Evolutionary conservation across 1,140 invertebrate genomes (phyloP).

Genomic region (Leptinotarsa undecemlineata): DNA sequence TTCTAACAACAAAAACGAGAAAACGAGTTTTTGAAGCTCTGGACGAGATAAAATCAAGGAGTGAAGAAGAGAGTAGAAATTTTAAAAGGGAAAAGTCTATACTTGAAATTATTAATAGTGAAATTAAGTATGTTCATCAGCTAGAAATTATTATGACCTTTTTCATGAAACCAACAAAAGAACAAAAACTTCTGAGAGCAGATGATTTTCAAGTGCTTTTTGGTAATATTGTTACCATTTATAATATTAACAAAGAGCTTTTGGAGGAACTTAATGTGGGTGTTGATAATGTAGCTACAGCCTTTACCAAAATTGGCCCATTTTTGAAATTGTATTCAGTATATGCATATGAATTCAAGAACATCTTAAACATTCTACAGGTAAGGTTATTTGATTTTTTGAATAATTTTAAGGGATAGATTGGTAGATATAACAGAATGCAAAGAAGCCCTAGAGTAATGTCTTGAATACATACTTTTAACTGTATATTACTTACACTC

Average conservation of each 20-base stretch:
- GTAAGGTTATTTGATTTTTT: slow-evolving; percentile 46
- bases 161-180: slow-evolving; percentile 69
- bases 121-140: slow-evolving; percentile 71
- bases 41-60: slow-evolving; percentile 57
- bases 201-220: slow-evolving; percentile 64
- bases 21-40: slow-evolving; percentile 62
- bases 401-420: no score
- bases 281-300: slow-evolving; percentile 64
- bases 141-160: slow-evolving; percentile 69
- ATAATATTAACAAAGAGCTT: slow-evolving; percentile 71
- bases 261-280: slow-evolving; percentile 65
- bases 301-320: slow-evolving; percentile 72
- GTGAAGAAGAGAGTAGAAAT: slow-evolving; percentile 55
- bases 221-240: slow-evolving; percentile 73
- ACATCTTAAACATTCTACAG: slow-evolving; percentile 61
- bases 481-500: no score
- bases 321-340: slow-evolving; percentile 80
- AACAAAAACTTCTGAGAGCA: slow-evolving; percentile 60
- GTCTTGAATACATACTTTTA: no score
- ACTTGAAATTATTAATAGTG: slow-evolving; percentile 72
- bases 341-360: slow-evolving; percentile 76
- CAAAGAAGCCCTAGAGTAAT: no score
- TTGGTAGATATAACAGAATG: no score
- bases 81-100: slow-evolving; percentile 61
- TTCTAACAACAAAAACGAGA: slow-evolving; percentile 64